Evolutionary conservation across 2,113 vertebrate species (phyloP).

Genomic region (Hemiscyllium ocellatum): DNA sequence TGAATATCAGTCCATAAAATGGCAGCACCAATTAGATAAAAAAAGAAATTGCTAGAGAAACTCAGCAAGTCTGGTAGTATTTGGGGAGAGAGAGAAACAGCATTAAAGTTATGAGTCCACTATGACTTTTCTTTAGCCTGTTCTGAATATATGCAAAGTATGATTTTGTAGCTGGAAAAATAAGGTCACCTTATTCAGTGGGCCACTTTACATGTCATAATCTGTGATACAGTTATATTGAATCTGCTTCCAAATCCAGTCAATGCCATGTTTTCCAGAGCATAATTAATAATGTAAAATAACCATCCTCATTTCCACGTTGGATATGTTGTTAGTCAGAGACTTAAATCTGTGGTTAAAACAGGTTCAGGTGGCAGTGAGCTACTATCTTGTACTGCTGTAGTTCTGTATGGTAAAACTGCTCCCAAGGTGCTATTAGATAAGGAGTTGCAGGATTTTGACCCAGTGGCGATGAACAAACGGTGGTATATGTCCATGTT

Average conservation of each 20-base stretch:
- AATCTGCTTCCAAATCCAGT: neutral
- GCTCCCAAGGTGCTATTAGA: neutral
- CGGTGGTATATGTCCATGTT: neutral
- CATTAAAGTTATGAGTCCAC: neutral
- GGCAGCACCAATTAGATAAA: no score
- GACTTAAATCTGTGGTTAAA: neutral
- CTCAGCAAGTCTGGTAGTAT: no score
- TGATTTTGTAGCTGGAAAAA: no score
- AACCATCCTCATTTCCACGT: neutral
- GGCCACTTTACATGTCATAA: neutral
- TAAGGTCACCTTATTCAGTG: neutral
- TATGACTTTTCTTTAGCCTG: no score
- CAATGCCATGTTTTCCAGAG: neutral
- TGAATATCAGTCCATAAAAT: neutral
- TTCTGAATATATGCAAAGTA: no score
- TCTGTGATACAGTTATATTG: neutral
- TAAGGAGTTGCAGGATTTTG: neutral
- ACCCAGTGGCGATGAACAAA: neutral
- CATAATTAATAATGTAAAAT: neutral
- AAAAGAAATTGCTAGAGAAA: no score
- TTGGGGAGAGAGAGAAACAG: no score
- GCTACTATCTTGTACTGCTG: neutral
- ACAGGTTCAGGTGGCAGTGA: neutral
- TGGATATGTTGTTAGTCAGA: neutral
- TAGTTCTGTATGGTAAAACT: neutral